Conservation (phyloP, 2,888 invertebrate genomes). For the Eurytoma californica region DNA sequence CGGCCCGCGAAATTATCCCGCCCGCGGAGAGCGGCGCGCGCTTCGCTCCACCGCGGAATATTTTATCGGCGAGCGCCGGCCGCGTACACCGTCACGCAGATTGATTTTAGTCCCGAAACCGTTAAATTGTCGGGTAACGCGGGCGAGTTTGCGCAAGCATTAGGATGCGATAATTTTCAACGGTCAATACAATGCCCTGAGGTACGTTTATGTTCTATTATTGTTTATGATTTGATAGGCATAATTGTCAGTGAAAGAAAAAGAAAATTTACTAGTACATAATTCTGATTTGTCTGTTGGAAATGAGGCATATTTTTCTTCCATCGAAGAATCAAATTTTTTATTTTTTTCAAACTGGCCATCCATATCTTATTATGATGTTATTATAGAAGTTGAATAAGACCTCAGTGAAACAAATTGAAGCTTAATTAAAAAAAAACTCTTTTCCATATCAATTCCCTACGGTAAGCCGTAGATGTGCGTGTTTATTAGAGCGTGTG, state of each 20-base stretch:
- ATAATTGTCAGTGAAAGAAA: no score
- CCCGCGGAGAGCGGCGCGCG: neutral
- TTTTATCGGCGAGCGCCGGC: slow-evolving; percentile 1
- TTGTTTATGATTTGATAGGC: neutral
- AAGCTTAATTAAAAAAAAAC: no score
- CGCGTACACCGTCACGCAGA: neutral
- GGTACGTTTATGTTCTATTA: neutral
- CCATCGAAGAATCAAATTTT: no score
- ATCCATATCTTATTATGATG: no score
- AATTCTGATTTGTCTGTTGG: no score
- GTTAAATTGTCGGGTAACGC: neutral
- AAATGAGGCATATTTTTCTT: no score
- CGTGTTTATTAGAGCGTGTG: neutral
- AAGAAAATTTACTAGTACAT: no score
- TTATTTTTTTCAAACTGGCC: no score
- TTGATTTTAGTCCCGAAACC: slow-evolving; percentile 4
- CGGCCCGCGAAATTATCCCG: neutral
- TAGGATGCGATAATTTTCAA: neutral
- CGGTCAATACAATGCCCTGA: neutral
- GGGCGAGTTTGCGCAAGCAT: neutral
- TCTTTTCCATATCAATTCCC: no score
- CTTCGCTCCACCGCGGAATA: slow-evolving; percentile 12
- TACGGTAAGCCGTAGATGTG: no score
- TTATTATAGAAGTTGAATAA: no score
- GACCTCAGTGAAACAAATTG: no score